Evolutionary conservation across 2,888 invertebrate genomes (phyloP).

Genomic region (Icerya purchasi): DNA sequence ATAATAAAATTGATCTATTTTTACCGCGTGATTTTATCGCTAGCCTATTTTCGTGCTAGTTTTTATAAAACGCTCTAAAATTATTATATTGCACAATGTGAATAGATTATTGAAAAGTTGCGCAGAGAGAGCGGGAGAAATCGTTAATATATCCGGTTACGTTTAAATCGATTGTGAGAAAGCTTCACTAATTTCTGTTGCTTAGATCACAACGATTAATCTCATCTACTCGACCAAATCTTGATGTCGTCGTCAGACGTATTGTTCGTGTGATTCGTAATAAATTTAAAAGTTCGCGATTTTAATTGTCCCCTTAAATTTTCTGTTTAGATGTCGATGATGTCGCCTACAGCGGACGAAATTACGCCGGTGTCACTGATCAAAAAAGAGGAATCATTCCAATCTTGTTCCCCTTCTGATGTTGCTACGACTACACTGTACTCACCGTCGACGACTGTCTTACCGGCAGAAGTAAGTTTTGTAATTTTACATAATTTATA

Average conservation of each 20-base stretch:
- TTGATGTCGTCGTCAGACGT: background rate
- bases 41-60: too few species aligned
- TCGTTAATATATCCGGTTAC: too few species aligned
- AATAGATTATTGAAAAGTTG: too few species aligned
- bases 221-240: background rate
- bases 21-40: too few species aligned
- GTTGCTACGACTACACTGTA: conserved; percentile 33
- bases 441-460: conserved; percentile 32
- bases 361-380: conserved; percentile 26
- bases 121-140: too few species aligned
- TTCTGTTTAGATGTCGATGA: conserved; percentile 26
- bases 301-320: background rate
- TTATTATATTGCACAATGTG: too few species aligned
- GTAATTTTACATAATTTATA: background rate
- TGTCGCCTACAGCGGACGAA: conserved; percentile 29
- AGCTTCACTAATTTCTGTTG: too few species aligned
- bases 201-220: background rate
- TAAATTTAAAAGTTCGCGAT: background rate
- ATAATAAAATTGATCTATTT: too few species aligned
- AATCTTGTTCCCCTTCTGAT: conserved; percentile 28
- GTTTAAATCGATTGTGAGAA: too few species aligned
- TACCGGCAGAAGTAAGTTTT: conserved; percentile 25
- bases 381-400: conserved; percentile 37
- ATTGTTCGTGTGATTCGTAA: background rate
- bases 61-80: too few species aligned